Conservation (phyloP, 1,140 invertebrate species). For the Chrysomallon squamiferum region DNA sequence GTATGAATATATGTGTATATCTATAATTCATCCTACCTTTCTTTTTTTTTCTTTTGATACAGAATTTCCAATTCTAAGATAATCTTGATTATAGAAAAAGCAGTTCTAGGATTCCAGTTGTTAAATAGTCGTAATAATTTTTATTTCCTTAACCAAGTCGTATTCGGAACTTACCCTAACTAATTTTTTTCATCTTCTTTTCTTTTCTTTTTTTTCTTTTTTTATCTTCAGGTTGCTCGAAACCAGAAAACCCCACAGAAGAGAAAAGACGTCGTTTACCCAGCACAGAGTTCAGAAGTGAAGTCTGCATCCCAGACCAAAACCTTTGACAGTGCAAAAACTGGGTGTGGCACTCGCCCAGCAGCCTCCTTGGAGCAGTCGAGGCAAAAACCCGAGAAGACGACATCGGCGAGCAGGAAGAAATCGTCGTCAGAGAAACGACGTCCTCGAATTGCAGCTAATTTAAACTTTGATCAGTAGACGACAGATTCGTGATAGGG, state of each 20-base stretch:
- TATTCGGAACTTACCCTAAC: too few species aligned
- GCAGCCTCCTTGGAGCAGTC: not conserved
- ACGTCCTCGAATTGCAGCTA: constrained; percentile 35
- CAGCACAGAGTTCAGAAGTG: not conserved
- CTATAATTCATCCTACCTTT: too few species aligned
- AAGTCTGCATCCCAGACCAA: not conserved
- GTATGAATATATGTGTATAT: too few species aligned
- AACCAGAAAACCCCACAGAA: constrained; percentile 23
- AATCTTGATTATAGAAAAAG: too few species aligned
- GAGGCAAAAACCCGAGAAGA: constrained; percentile 2
- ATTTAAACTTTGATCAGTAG: constrained; percentile 30
- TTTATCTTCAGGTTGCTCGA: constrained; percentile 8
- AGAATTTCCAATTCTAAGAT: too few species aligned
- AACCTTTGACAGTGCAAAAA: not conserved
- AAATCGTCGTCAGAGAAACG: constrained; percentile 8
- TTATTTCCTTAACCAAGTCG: too few species aligned
- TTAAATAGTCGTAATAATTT: too few species aligned
- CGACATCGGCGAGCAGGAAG: not conserved
- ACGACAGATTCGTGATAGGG: too few species aligned
- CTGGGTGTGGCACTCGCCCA: not conserved
- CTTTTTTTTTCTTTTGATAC: too few species aligned
- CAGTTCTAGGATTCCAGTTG: too few species aligned
- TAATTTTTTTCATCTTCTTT: too few species aligned
- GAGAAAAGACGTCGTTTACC: not conserved
- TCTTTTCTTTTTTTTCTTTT: too few species aligned